Evolutionary conservation across 2,888 invertebrate genomes (phyloP), one percentile per base, ranked within the genome.

Genomic region (Stegana nigrithorax): DNA sequence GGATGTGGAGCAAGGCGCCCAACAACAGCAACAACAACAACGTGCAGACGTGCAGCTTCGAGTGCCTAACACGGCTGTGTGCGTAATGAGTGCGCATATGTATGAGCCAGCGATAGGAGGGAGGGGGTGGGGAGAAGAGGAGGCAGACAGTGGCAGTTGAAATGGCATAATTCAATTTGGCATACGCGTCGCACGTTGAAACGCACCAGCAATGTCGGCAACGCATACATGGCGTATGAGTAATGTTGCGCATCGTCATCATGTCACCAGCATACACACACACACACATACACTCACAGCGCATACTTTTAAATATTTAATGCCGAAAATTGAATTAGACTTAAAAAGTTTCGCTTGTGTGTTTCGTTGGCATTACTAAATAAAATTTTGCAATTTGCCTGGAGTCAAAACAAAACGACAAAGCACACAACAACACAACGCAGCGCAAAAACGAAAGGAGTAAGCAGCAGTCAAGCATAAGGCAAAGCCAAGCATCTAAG

Each of bases 231-330:
- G 50, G 53, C 58, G 67, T 27, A 39, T 55, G 47, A 45, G 42
- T 44, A 50, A 60, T 63, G 42, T 4, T n/a, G n/a, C n/a, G n/a
- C 51, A 32, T 59, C 63, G 55, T 12, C 39, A 50, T 59, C 26
- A 12, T 8, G 39, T 39, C 39, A 2, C 51, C 12, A 51, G n/a
- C n/a, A n/a, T n/a, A n/a, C n/a, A n/a, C n/a, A n/a, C n/a, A 42
- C 7, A 42, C 14, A 42, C 42, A 42, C 42, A n/a, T 17, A 10
- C 42, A 10, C n/a, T 5, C 42, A 17, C 10, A 23, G 21, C 53
- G 60, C 42, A 21, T 66, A 67, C 69, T 67, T 73, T 75, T 81
- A 72, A 80, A 81, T 81, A 81, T 81, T 81, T 81, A 70, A 81
- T 81, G 67, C 65, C 67, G 65, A 67, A 80, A 78, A 81, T 81